phyloP scores from a whole-genome alignment of 2,797 vertebrate species.

The Malurus leucopterus region DNA sequence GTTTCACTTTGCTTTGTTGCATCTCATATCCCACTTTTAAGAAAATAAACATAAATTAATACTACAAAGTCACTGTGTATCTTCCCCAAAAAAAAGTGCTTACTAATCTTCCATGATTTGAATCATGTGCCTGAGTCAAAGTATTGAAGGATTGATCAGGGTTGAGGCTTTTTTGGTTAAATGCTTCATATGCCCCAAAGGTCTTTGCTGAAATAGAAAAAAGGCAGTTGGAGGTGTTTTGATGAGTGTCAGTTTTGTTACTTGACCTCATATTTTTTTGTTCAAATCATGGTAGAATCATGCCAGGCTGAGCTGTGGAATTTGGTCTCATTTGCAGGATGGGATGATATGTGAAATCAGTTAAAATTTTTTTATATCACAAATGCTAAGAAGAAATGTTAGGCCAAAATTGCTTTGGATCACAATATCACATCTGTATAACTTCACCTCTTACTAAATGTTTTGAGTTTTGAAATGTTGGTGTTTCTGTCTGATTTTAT shows the following conservation, averaged over 20 bases:
- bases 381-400: background rate
- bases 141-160: background rate
- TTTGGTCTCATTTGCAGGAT: background rate
- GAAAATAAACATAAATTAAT: background rate
- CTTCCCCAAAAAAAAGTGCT: background rate
- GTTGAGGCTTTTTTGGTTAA: background rate
- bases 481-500: background rate
- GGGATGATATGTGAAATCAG: background rate
- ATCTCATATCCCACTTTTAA: background rate
- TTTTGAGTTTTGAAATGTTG: background rate
- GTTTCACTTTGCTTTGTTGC: background rate
- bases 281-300: background rate
- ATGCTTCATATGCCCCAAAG: background rate
- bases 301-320: background rate
- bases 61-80: background rate
- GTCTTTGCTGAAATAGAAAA: background rate
- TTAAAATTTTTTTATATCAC: background rate
- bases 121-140: background rate
- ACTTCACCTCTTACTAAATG: background rate
- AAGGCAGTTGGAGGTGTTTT: background rate
- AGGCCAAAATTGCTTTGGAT: background rate
- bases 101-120: background rate
- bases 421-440: background rate
- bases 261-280: background rate
- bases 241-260: background rate